These are phyloP conservation scores for Marisa cornuarietis DNA, from an alignment of 1,140 invertebrate genomes.

Conservation along the genomic window DNA sequence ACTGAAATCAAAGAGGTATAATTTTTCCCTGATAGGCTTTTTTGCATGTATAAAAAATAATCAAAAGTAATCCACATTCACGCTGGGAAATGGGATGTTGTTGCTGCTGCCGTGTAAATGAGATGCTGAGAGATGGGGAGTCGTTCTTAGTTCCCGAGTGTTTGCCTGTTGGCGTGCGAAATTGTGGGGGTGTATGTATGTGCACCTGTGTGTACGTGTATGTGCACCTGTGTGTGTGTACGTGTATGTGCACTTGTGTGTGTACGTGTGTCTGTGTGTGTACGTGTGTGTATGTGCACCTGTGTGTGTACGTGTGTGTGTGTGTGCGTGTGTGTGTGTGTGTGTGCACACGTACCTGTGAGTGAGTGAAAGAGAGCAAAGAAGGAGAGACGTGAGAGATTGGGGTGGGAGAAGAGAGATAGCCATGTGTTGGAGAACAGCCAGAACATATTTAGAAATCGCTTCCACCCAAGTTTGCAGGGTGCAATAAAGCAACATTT, in stretches of 20 bases:
- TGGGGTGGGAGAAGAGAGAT: neutral
- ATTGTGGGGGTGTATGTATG: neutral
- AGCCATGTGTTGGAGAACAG: neutral
- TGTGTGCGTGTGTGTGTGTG: neutral
- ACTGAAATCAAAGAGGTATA: no score
- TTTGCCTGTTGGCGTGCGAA: neutral
- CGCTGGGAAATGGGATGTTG: no score
- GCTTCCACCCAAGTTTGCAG: no score
- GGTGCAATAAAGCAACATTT: no score
- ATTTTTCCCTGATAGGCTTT: no score
- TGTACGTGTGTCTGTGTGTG: neutral
- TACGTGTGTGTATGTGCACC: neutral
- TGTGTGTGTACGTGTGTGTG: slow-evolving; percentile 11
- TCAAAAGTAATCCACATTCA: no score
- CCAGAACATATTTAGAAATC: no score
- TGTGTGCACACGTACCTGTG: slow-evolving; percentile 1
- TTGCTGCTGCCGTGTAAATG: no score
- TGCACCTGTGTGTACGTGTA: neutral
- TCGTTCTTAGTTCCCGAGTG: no score
- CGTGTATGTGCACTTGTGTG: no score
- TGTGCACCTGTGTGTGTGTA: slow-evolving; percentile 6
- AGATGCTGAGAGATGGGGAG: no score
- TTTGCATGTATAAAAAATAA: no score
- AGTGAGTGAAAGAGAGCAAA: neutral
- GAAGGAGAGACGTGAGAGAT: neutral